phyloP scores from a whole-genome alignment of 37 sponge, comb jelly and placozoan genomes.

The Halichondria panicea region DNA sequence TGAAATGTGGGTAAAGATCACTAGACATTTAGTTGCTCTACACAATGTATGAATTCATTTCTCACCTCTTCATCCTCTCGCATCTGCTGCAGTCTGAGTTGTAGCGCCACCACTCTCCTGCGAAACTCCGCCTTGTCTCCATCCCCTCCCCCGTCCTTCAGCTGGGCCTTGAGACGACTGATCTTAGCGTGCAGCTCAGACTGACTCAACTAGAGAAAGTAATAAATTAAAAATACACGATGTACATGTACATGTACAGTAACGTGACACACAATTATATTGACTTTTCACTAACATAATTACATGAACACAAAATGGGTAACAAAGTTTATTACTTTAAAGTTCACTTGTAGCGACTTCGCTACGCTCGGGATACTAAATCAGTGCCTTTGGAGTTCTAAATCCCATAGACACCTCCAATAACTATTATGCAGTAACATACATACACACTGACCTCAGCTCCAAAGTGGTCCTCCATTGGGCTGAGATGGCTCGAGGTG shows the following conservation, averaged over 20 bases:
- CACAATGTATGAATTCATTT: neutral
- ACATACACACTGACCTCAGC: constrained; percentile 3
- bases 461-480: constrained; percentile 9
- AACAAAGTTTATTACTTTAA: too few species aligned
- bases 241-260: neutral
- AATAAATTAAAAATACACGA: neutral
- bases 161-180: constrained; percentile 35
- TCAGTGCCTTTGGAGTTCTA: too few species aligned
- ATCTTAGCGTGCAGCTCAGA: constrained; percentile 34
- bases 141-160: constrained; percentile 2
- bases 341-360: too few species aligned
- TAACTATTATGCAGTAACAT: too few species aligned
- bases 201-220: constrained; percentile 12
- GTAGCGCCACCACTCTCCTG: constrained; percentile 44
- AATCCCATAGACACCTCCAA: too few species aligned
- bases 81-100: constrained; percentile 53
- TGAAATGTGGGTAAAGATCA: too few species aligned
- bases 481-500: neutral
- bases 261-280: too few species aligned
- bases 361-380: too few species aligned
- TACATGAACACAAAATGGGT: too few species aligned
- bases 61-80: constrained; percentile 23
- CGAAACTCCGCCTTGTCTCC: constrained; percentile 13
- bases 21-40: too few species aligned
- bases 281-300: too few species aligned